Percentiles rank a stretch among this genome's conserved stretches.
Conservation (phyloP, 2,113 vertebrate genomes). For the Pithys albifrons region DNA sequence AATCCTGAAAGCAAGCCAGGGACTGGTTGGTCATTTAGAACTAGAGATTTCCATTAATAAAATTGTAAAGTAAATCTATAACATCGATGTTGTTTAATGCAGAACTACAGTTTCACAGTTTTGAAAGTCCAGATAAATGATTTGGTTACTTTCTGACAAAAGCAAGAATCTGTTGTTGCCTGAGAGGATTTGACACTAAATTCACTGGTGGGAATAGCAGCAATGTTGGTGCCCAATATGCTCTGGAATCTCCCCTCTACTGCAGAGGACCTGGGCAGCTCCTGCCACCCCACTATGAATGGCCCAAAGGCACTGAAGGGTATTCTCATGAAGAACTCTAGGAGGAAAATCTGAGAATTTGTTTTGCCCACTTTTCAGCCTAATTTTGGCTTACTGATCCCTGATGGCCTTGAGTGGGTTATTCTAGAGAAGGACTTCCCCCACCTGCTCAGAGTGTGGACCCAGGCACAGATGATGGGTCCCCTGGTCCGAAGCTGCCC, state of each 20-base stretch:
- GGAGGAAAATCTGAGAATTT: not conserved
- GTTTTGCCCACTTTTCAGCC: not conserved
- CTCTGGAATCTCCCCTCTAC: not conserved
- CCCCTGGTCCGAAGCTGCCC: not conserved
- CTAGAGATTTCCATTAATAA: not conserved
- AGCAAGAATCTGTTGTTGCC: not conserved
- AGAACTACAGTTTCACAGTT: not conserved
- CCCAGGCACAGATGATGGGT: not conserved
- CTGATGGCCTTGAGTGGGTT: not conserved
- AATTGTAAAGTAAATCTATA: not conserved
- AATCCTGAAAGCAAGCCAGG: not conserved
- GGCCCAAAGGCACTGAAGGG: not conserved
- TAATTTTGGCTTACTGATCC: not conserved
- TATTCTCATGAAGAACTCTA: not conserved
- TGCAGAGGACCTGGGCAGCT: not conserved
- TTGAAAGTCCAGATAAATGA: not conserved
- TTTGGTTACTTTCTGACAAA: not conserved
- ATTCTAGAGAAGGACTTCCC: not conserved
- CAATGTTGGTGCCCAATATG: not conserved
- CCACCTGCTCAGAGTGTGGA: not conserved
- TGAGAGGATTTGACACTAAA: not conserved
- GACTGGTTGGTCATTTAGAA: not conserved
- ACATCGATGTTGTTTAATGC: not conserved
- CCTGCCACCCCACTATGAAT: accelerated
- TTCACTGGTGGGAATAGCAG: not conserved